Evolutionary conservation across 2,888 invertebrate species (phyloP), one percentile per base, ranked within the genome.

Genomic region (Ametastegia equiseti): DNA sequence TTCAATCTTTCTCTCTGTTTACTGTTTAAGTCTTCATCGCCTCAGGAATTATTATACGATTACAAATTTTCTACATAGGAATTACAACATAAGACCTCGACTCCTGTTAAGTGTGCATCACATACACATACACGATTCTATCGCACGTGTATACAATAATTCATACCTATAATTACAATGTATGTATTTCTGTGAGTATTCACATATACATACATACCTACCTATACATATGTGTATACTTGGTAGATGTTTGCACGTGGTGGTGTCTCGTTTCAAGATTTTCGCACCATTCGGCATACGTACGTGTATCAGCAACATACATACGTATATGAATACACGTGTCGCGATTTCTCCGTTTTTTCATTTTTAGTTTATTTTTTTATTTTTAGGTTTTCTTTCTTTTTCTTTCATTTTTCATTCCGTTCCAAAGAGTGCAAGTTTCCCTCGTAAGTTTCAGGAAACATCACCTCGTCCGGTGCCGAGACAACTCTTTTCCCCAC

Each of bases 11-110:
- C n/a, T 73, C 50, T 73, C 15, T 30, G 6, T 65, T 67, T 11
- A 2, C 23, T 67, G 15, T 2, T 75, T 75, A 75, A 75, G 75
- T 75, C 75, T 75, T 75, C 33, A 54, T 54, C 36, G 75, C 75
- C 75, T 54, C 54, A 54, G 19, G 6, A 54, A 75, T 75, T 33
- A 54, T 54, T 36, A 45, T 75, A 67, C 19, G 13, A 50, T 65
- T 39, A 75, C 19, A 54, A 54, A 4, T 50, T 50, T 4, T 54
- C 5, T n/a, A n/a, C n/a, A n/a, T 54, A 33, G 11, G 39, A 39
- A 36, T n/a, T 39, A 65, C n/a, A 39, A 63, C 63, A n/a, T n/a
- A 63, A 54, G 54, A 54, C 63, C 63, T 63, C 63, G 63, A 63
- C 63, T 63, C 63, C 63, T 23, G 54, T 63, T 33, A 63, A 33